Conservation (phyloP, 35 echinoderm and acorn worm genomes). For the Heliocidaris tuberculata region DNA sequence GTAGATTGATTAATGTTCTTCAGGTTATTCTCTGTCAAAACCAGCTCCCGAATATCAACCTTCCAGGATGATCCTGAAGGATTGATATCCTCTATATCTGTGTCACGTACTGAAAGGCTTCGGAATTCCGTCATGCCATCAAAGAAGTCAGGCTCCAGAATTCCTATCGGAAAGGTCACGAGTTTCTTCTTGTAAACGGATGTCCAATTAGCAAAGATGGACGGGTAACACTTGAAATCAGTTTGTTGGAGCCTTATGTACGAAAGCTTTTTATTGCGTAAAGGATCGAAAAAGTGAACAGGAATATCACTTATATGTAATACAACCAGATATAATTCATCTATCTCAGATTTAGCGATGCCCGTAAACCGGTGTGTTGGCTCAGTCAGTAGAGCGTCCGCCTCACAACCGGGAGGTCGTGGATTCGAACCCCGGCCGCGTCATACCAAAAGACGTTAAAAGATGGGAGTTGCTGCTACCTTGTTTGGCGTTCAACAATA, state of each 20-base stretch:
- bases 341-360: background rate
- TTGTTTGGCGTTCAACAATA: too few species aligned
- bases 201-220: background rate
- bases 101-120: background rate
- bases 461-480: too few species aligned
- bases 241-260: background rate
- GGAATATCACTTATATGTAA: background rate
- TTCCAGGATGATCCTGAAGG: background rate
- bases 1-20: background rate
- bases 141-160: background rate
- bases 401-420: too few species aligned
- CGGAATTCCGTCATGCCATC: background rate
- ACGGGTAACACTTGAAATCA: background rate
- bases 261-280: background rate
- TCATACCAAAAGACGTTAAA: too few species aligned
- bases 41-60: background rate
- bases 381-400: too few species aligned
- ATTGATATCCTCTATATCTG: background rate
- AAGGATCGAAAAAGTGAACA: background rate
- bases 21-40: background rate
- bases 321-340: background rate
- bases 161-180: background rate
- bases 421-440: too few species aligned
- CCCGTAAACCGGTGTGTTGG: too few species aligned
- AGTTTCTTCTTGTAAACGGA: background rate